Conservation (phyloP, 2,797 vertebrate genomes). For the Poecilia velifera region DNA sequence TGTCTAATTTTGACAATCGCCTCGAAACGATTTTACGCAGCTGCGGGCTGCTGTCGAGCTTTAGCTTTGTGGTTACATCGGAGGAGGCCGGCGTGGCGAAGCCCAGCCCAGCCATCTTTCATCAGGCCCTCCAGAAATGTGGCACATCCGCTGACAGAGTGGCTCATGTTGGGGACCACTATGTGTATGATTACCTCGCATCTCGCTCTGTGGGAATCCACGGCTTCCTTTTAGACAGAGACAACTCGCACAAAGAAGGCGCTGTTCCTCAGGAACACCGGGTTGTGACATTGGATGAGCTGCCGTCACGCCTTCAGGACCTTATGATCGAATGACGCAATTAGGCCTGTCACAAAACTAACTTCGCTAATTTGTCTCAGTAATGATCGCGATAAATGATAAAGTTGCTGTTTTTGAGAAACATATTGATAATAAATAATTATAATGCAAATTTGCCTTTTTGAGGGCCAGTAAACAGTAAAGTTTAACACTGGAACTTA, state of each 20-base stretch:
- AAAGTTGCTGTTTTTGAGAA: too few relatives aligned
- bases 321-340: slow-evolving; percentile 44
- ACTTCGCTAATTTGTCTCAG: too few relatives aligned
- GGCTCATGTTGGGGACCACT: slow-evolving; percentile 89
- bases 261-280: slow-evolving; percentile 72
- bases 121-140: slow-evolving; percentile 80
- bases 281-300: slow-evolving; percentile 74
- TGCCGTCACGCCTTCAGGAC: slow-evolving; percentile 70
- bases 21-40: slow-evolving; percentile 82
- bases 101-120: slow-evolving; percentile 86
- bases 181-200: slow-evolving; percentile 85
- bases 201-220: slow-evolving; percentile 86
- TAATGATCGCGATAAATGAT: too few relatives aligned
- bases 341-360: not conserved
- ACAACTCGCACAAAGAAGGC: slow-evolving; percentile 36
- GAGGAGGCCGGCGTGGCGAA: slow-evolving; percentile 87
- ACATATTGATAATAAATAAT: too few relatives aligned
- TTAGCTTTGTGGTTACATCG: slow-evolving; percentile 90
- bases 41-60: slow-evolving; percentile 84
- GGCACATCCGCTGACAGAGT: slow-evolving; percentile 67
- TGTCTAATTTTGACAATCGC: slow-evolving; percentile 94
- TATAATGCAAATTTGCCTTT: too few relatives aligned
- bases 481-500: too few relatives aligned
- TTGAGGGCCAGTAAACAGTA: too few relatives aligned
- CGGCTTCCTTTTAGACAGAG: slow-evolving; percentile 83